These are phyloP conservation scores for Anser cygnoides DNA, from an alignment of 2,113 vertebrate species.

Conservation along the genomic window DNA sequence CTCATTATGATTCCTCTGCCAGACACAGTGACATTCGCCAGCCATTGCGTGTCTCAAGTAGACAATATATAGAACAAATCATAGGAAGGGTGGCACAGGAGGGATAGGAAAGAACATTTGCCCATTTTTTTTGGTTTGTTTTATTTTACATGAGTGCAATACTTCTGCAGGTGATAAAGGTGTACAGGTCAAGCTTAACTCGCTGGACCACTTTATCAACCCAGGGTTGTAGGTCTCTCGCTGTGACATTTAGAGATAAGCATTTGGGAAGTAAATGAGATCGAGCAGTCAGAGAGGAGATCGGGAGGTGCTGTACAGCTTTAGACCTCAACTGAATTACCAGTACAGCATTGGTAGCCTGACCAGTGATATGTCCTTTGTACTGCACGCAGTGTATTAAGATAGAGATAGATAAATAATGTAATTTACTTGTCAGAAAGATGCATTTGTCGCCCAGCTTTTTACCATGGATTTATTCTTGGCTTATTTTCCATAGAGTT, in stretches of 20 bases:
- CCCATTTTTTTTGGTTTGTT: neutral
- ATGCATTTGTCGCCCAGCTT: neutral
- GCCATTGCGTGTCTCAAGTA: neutral
- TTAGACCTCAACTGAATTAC: neutral
- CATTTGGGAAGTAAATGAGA: conserved; percentile 8
- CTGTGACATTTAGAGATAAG: neutral
- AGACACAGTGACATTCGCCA: neutral
- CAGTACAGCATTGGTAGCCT: neutral
- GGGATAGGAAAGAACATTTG: neutral
- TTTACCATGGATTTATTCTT: conserved; percentile 17
- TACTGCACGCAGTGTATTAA: neutral
- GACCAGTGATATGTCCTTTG: neutral
- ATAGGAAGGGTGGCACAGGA: neutral
- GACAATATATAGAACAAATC: neutral
- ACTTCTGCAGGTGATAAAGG: neutral
- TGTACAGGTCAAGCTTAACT: neutral
- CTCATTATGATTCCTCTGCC: neutral
- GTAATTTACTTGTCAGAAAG: neutral
- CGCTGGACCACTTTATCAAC: neutral
- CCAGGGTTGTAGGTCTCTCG: neutral
- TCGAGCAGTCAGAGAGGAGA: neutral
- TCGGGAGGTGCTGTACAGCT: neutral
- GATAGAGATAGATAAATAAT: neutral
- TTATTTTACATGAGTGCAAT: neutral
- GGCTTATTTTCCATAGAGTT: conserved; percentile 16